Evolutionary conservation across 2,888 invertebrate species (phyloP).

Genomic region (Elmis aenea): DNA sequence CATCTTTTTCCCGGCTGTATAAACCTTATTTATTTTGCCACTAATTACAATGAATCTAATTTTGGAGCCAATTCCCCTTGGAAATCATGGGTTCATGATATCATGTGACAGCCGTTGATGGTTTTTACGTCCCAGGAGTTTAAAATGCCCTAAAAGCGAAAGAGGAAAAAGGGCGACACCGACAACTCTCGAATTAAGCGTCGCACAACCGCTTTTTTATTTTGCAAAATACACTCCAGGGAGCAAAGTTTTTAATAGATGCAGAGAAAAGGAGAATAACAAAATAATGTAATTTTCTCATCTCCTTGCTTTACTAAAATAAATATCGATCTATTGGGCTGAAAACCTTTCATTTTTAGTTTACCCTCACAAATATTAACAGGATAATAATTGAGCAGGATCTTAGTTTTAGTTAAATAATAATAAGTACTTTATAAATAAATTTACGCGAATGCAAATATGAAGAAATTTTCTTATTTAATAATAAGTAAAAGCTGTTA

Average conservation of each 20-base stretch:
- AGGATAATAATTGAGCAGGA: too few species aligned
- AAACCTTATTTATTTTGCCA: too few species aligned
- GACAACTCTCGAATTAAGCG: slow-evolving; percentile 15
- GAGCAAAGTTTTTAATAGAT: slow-evolving; percentile 40
- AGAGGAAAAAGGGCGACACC: slow-evolving; percentile 16
- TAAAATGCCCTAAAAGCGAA: slow-evolving; percentile 16
- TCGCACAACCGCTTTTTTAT: slow-evolving; percentile 32
- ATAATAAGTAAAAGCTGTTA: too few species aligned
- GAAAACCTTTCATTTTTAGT: too few species aligned
- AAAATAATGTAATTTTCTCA: slow-evolving; percentile 39
- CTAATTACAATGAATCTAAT: slow-evolving; percentile 17
- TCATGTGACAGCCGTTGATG: slow-evolving; percentile 17
- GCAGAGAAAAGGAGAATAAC: slow-evolving; percentile 39
- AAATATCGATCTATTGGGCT: too few species aligned
- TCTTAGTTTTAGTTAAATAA: too few species aligned
- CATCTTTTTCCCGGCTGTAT: too few species aligned
- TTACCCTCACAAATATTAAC: too few species aligned
- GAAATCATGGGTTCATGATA: slow-evolving; percentile 21
- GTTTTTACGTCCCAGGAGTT: slow-evolving; percentile 16
- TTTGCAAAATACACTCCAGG: slow-evolving; percentile 37
- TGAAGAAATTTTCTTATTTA: too few species aligned
- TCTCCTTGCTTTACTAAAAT: slow-evolving; percentile 31
- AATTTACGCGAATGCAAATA: too few species aligned
- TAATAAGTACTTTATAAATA: too few species aligned
- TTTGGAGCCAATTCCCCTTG: slow-evolving; percentile 12